Conservation (phyloP, 2,797 vertebrate species). For the Dicrostonyx torquatus region DNA sequence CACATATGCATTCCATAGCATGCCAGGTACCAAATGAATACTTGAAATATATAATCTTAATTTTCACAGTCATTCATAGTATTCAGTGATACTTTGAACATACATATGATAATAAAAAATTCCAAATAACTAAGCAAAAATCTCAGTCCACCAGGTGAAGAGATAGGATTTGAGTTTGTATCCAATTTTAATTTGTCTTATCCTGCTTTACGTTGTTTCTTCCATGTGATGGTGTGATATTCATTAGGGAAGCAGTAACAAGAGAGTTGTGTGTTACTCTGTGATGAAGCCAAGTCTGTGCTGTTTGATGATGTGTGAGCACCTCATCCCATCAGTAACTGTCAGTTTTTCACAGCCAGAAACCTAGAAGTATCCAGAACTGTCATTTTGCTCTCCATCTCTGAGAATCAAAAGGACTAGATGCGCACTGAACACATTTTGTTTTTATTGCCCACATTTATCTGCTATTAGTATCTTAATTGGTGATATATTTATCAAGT, state of each 20-base stretch:
- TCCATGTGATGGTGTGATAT: neutral
- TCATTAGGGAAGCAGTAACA: slow-evolving; percentile 65
- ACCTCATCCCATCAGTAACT: neutral
- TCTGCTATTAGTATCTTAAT: slow-evolving; percentile 22
- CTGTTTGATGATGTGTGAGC: neutral
- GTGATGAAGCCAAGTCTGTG: slow-evolving; percentile 2
- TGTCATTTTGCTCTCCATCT: neutral
- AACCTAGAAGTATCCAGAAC: neutral
- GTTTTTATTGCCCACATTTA: neutral
- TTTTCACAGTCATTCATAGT: neutral
- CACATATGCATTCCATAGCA: neutral
- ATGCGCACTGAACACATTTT: neutral
- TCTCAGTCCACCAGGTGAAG: neutral
- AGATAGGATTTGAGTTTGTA: neutral
- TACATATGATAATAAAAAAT: neutral
- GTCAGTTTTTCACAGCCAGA: neutral
- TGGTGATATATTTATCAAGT: neutral
- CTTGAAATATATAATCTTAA: slow-evolving; percentile 6
- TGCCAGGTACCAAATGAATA: neutral
- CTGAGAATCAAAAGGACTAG: neutral
- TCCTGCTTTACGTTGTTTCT: slow-evolving; percentile 52
- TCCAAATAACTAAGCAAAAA: slow-evolving; percentile 9
- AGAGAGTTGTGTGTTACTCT: neutral
- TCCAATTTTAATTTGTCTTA: neutral
- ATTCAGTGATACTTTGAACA: neutral